Conservation (phyloP, 2,888 invertebrate genomes). For the Ormyrus pomaceus region DNA sequence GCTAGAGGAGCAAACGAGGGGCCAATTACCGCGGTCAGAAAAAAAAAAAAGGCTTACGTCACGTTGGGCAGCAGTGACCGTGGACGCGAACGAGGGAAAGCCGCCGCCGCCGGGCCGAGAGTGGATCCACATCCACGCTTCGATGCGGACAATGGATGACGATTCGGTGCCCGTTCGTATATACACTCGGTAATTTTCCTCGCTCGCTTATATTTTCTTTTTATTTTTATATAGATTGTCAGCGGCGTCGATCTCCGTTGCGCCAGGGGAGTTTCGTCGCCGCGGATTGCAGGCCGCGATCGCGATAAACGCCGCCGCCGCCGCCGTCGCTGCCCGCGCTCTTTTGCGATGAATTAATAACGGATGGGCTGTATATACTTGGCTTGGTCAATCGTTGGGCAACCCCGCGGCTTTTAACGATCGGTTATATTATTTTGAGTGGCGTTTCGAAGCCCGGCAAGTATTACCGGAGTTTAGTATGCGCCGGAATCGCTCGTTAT, state of each 20-base stretch:
- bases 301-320: no score
- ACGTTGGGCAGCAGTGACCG: slow-evolving; percentile 65
- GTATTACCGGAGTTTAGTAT: no score
- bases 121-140: slow-evolving; percentile 66
- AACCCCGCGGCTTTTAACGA: no score
- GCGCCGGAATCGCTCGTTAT: no score
- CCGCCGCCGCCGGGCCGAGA: slow-evolving; percentile 56
- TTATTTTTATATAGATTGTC: not conserved
- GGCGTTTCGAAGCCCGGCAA: no score
- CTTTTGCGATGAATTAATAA: slow-evolving; percentile 31
- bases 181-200: no score
- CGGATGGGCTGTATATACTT: not conserved
- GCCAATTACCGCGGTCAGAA: slow-evolving; percentile 8
- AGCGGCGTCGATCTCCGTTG: slow-evolving; percentile 4
- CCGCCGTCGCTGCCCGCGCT: not conserved
- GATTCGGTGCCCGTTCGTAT: not conserved
- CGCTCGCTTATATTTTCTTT: not conserved
- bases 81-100: slow-evolving; percentile 71
- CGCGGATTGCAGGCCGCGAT: slow-evolving; percentile 1
- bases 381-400: no score
- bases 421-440: no score
- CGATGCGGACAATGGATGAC: slow-evolving; percentile 61
- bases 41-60: slow-evolving; percentile 14
- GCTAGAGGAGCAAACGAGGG: not conserved
- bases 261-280: slow-evolving; percentile 29